Percentiles rank a stretch among this genome's conserved stretches.
phyloP scores from a whole-genome alignment of 2,888 invertebrate genomes.

The Keiferia lycopersicella region DNA sequence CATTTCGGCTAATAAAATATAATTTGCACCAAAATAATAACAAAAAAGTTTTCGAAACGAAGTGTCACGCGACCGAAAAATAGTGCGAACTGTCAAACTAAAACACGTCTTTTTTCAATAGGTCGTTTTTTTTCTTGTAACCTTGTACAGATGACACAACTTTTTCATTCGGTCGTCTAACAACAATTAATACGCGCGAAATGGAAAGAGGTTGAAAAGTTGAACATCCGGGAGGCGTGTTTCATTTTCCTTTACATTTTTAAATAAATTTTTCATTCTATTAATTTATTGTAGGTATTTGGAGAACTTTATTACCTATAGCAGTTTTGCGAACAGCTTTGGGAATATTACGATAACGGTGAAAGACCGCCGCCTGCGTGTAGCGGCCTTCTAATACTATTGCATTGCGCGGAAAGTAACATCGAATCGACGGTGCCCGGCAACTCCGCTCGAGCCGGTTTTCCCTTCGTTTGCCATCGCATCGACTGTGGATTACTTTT shows the following conservation, averaged over 20 bases:
- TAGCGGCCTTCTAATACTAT: constrained; percentile 74
- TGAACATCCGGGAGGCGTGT: background rate
- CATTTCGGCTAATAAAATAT: constrained; percentile 13
- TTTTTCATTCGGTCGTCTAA: constrained; percentile 44
- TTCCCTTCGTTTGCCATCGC: constrained; percentile 44
- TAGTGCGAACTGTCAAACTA: constrained; percentile 72
- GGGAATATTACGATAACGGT: constrained; percentile 32
- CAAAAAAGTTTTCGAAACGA: constrained; percentile 29
- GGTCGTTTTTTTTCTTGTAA: constrained; percentile 26
- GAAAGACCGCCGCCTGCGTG: constrained; percentile 62
- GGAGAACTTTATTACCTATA: background rate
- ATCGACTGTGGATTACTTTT: constrained; percentile 49
- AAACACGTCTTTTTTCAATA: constrained; percentile 41
- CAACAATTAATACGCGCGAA: constrained; percentile 31
- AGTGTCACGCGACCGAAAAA: constrained; percentile 57
- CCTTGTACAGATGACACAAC: constrained; percentile 28
- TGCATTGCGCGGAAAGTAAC: constrained; percentile 57
- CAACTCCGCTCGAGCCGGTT: constrained; percentile 54
- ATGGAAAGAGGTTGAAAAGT: constrained; percentile 33
- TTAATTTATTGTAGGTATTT: background rate
- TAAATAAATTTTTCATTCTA: background rate
- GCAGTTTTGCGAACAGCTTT: background rate
- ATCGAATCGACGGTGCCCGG: constrained; percentile 45
- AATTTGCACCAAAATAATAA: constrained; percentile 13
- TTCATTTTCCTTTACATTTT: background rate